Conservation (phyloP, 2,888 invertebrate genomes). For the Augiades crinisus region DNA sequence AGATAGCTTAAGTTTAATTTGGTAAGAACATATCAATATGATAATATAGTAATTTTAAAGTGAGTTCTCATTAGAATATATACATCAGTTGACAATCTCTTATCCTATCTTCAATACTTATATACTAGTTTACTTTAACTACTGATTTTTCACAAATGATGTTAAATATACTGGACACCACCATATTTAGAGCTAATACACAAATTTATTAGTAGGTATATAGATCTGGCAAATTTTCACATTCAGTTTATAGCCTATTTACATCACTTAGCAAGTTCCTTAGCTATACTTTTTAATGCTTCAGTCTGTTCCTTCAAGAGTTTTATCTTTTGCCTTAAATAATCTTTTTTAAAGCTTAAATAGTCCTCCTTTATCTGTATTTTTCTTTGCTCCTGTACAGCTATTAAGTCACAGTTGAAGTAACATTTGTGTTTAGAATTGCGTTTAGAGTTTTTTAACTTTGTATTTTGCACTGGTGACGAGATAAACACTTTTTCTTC, state of each 20-base stretch:
- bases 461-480: constrained; percentile 36
- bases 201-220: too few species aligned
- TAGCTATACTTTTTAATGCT: constrained; percentile 67
- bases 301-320: constrained; percentile 66
- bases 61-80: too few species aligned
- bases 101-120: too few species aligned
- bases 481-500: constrained; percentile 54
- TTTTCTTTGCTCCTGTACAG: constrained; percentile 60
- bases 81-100: too few species aligned
- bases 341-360: constrained; percentile 67
- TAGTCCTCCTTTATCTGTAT: constrained; percentile 66
- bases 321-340: constrained; percentile 63
- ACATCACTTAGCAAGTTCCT: constrained; percentile 44
- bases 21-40: too few species aligned
- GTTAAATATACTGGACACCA: too few species aligned
- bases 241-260: background rate
- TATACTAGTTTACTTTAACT: too few species aligned
- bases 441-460: constrained; percentile 35
- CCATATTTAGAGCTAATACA: too few species aligned
- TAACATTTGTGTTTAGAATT: constrained; percentile 50
- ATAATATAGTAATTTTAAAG: too few species aligned
- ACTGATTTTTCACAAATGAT: too few species aligned
- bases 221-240: too few species aligned
- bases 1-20: too few species aligned
- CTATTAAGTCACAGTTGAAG: constrained; percentile 63